phyloP scores from a whole-genome alignment of 2,113 vertebrate species.

The Eptatretus burgeri region DNA sequence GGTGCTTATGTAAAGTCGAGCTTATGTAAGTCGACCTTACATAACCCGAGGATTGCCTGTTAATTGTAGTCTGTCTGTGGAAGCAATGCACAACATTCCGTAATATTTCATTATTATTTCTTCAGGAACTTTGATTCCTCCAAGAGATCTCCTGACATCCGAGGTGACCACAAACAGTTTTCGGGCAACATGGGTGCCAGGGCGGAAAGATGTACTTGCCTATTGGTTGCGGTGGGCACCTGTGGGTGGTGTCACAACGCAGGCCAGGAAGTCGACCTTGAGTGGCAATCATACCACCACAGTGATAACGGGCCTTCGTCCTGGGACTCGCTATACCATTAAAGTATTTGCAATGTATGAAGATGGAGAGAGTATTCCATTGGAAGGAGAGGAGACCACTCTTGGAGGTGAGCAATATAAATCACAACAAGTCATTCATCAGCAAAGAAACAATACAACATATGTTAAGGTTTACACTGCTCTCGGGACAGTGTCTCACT shows the following conservation, averaged over 20 bases:
- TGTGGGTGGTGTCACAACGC: not conserved
- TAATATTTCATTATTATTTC: conserved; percentile 6
- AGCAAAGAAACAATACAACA: too few relatives aligned
- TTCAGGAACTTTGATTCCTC: conserved; percentile 29
- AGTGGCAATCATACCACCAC: conserved; percentile 16
- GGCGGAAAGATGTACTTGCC: conserved; percentile 26
- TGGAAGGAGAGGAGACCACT: conserved; percentile 42
- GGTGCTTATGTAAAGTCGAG: too few relatives aligned
- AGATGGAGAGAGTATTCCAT: conserved; percentile 38
- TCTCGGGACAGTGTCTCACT: too few relatives aligned
- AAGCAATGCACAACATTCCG: too few relatives aligned
- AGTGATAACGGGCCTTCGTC: conserved; percentile 33
- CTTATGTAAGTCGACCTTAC: too few relatives aligned
- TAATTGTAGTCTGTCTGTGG: too few relatives aligned
- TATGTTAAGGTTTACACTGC: too few relatives aligned
- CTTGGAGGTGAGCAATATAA: conserved; percentile 27
- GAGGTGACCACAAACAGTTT: conserved; percentile 43
- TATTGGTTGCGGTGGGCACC: conserved; percentile 37
- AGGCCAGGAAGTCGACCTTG: not conserved
- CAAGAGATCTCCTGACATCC: conserved; percentile 40
- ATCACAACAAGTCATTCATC: not conserved
- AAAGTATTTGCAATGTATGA: conserved; percentile 46
- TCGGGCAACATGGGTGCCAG: conserved; percentile 34
- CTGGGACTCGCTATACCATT: conserved; percentile 50
- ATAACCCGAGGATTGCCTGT: too few relatives aligned